Base-by-base conservation (phyloP, 1,140 invertebrate genomes). In the Archivesica marissinica region DNA sequence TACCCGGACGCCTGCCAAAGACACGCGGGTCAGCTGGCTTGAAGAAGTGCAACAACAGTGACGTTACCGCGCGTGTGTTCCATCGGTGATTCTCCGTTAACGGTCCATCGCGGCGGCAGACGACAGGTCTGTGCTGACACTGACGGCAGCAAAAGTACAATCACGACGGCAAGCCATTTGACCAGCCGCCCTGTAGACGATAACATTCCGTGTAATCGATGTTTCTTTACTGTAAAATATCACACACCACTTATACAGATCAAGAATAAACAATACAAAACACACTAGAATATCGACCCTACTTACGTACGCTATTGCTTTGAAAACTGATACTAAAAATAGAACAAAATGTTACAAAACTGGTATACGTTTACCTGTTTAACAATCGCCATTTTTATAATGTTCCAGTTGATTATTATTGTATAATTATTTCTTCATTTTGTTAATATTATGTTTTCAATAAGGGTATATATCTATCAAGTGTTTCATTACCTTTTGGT, bases 21-120 rank as follows among this genome's bases (percentile, higher is more conserved):
- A 88, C 92, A 93, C 75, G 93, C 89, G 17, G 80, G 81, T 91
- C 91, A 93, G 47, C 91, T 93, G 66, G 91, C 91, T 80, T 91
- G 84, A 13, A 94, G 85, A 13, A 94, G 86, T 0, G 91, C 90
- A 33, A 93, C 90, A 15, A 94, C 86, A n/a, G 92, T 93, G 13
- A 94, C 92, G 28, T 92, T 90, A 35, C 93, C 93, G 23, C 83
- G 87, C 3, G 87, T 76, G 38, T 82, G 66, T 15, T 82, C 50
- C 88, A 94, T 89, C 0, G 91, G 90, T 25, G 88, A 74, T 15
- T 75, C 64, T 2, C 88, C 89, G 39, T 89, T 87, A 0, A 91
- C 75, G 2, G 88, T 86, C 90, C 91, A 91, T 15, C 41, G 41
- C 4, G 90, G 82, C 17, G 92, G 85, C 20, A 84, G 59, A 4